Percentiles rank a stretch among this genome's conserved stretches.
Evolutionary conservation across 2,888 invertebrate genomes (phyloP).

Genomic region (Eurytoma adleriae): DNA sequence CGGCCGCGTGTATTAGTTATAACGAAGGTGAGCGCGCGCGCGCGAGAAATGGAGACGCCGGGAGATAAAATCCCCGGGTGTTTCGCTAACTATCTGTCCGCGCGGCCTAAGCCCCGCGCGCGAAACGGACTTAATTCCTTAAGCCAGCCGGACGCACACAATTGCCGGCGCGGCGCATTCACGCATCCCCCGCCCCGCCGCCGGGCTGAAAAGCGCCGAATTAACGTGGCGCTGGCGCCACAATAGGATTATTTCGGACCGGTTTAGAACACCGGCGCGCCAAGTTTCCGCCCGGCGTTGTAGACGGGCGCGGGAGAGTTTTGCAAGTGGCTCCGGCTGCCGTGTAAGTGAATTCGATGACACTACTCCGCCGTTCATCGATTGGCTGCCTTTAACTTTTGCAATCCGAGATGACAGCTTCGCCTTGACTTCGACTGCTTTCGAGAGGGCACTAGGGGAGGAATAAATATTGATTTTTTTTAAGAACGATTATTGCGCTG

Average conservation of each 20-base stretch:
- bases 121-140: conserved; percentile 62
- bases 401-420: too few relatives aligned
- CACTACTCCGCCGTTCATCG: too few relatives aligned
- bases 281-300: conserved; percentile 55
- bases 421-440: too few relatives aligned
- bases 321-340: neutral
- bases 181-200: conserved; percentile 9
- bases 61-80: conserved; percentile 28
- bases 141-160: conserved; percentile 47
- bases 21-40: neutral
- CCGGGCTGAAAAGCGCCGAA: conserved; percentile 50
- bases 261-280: conserved; percentile 61
- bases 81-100: conserved; percentile 40
- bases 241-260: conserved; percentile 66
- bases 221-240: conserved; percentile 62
- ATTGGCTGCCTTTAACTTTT: too few relatives aligned
- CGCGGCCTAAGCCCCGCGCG: conserved; percentile 53
- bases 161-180: conserved; percentile 16
- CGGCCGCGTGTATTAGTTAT: conserved; percentile 25
- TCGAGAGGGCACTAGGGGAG: too few relatives aligned
- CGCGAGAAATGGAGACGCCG: neutral
- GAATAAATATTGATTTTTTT: too few relatives aligned
- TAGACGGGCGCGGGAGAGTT: conserved; percentile 51
- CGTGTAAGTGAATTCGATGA: neutral
- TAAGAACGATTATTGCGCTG: too few relatives aligned